Base-by-base conservation (phyloP, 64 coral and sea anemone species). In the Anthopleura sola region DNA sequence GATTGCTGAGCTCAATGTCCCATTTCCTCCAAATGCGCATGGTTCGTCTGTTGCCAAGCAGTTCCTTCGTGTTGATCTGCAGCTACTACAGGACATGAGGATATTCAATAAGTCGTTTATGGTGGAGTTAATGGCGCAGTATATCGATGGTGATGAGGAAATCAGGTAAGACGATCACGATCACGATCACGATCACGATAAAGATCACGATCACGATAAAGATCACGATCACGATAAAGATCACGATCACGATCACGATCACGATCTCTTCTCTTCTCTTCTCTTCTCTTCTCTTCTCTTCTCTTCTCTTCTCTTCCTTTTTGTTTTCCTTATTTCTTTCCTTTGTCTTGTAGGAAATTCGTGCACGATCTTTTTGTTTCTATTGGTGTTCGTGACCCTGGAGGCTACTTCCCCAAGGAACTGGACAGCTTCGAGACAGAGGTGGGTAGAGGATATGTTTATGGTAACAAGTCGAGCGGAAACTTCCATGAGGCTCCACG, bases 41-140 rank as follows among this genome's bases (percentile, higher is more conserved):
- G 89, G 92, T 36, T 80, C 87, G 85, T 87, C 93, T 28, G 75
- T 86, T 29, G 90, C 92, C 57, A 95, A 95, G 66, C 97, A 99
- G 77, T 99, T 95, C 55, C 75, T 99, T 6, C 92, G 90, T 18
- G 87, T 83, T 15, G 93, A 89, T 31, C 40, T 99, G 19, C 89
- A 99, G 85, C 60, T 99, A 36, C 82, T 92, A 31, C 86, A 91
- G 17, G 69, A 58, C 21, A 90, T 99, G 92, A 89, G 86, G 49
- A 55, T 92, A 49, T 90, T 80, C 49, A 86, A 92, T 38, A 86
- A 86, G 71, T 92, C 90, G 32, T 79, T 99, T 37, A 87, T 99
- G 28, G 84, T 93, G 26, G 93, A 95, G 78, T 82, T 99, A 1
- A 99, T 99, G 97, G 90, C 90, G 6, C 93, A 99, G 53, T 99